A percentile compares a stretch with the other conserved stretches of the same genome.
Conservation (phyloP, 2,797 vertebrate species). For the Pangasius djambal region DNA sequence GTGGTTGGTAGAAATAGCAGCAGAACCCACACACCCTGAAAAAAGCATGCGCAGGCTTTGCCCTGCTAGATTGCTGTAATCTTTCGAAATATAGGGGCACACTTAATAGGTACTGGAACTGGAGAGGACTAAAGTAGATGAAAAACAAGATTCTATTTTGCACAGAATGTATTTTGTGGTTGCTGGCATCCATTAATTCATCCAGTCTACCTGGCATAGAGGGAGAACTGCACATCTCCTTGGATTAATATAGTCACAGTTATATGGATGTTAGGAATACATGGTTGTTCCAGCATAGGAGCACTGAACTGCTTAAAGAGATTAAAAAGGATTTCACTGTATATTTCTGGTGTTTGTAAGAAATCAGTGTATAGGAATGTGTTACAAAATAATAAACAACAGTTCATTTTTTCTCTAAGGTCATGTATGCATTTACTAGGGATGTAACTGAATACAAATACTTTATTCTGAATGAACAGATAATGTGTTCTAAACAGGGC, state of each 20-base stretch:
- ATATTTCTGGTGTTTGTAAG: slow-evolving; percentile 18
- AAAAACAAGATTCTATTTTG: slow-evolving; percentile 25
- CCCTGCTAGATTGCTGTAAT: background rate
- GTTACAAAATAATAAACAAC: background rate
- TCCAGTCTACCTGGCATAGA: background rate
- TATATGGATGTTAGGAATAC: background rate
- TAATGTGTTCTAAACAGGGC: background rate
- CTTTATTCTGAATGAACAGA: background rate
- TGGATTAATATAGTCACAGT: slow-evolving; percentile 18
- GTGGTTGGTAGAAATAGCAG: slow-evolving; percentile 30
- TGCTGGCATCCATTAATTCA: slow-evolving; percentile 29
- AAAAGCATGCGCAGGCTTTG: background rate
- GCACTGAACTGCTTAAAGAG: background rate
- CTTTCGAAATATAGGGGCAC: background rate
- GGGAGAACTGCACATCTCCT: slow-evolving; percentile 2
- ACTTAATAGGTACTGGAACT: background rate
- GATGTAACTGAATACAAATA: background rate
- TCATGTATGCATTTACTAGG: background rate
- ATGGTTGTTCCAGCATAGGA: background rate
- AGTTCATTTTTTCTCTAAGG: background rate
- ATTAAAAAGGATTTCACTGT: background rate
- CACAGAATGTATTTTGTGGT: background rate
- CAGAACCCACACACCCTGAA: slow-evolving; percentile 22
- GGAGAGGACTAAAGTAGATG: background rate
- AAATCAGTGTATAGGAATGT: slow-evolving; percentile 8